Base-by-base conservation (phyloP, 2,113 vertebrate species). In the Lophius piscatorius region DNA sequence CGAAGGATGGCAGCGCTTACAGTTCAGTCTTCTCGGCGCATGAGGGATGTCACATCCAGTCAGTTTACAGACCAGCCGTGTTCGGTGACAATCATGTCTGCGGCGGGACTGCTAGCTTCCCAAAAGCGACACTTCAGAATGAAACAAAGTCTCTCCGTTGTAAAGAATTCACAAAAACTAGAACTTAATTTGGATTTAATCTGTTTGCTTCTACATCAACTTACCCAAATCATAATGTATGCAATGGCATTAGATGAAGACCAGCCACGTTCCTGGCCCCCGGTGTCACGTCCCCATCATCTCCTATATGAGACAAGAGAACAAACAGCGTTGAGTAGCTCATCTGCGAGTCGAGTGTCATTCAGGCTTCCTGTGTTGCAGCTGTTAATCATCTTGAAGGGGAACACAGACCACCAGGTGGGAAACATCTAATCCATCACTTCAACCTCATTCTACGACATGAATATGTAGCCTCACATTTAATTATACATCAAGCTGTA, bases 291-390 rank as follows among this genome's bases (percentile, higher is more conserved):
- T 69, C 59, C 56, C 36, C 42, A 63, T 80, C 72, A 16, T 50
- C 35, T 60, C 26, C 42, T 52, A 56, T 73, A 64, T 63, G 42
- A 52, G 80, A 82, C 69, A 67, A 59, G 64, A 63, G 64, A 50
- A 72, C 68, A 79, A 70, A 84, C 69, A 57, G 29, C 29, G 63
- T 55, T 51, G 24, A 57, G 59, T 23, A 50, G 45, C 69, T 86
- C 69, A 82, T 85, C 74, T 79, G 71, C 72, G 70, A 82, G 76
- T 83, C 71, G 57, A 70, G 76, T 74, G 72, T 84, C 69, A 77
- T 69, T 81, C 79, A 63, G 76, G 33, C 44, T 26, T 23, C 52
- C 49, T 29, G 66, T 75, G 70, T 67, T 48, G 71, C 81, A 82
- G 67, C 81, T 81, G 72, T 76, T 76, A 70, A 83, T 81, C 73